Percentiles rank a stretch among this genome's conserved stretches.
Conservation (phyloP, 2,113 vertebrate species). For the Oncorhynchus masou region DNA sequence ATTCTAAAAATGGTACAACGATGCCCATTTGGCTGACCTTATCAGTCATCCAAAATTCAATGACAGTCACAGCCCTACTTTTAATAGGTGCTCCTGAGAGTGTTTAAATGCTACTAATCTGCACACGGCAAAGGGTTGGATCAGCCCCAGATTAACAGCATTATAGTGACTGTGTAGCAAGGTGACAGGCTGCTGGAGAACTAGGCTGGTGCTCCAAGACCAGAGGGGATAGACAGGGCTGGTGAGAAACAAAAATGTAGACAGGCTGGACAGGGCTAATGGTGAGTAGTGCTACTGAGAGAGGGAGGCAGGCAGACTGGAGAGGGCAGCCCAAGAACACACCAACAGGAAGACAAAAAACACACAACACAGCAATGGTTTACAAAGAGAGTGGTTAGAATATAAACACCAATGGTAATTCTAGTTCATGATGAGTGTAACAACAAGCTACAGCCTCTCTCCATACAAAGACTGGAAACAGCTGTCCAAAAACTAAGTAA, state of each 20-base stretch:
- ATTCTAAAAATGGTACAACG: no score
- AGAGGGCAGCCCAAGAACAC: background rate
- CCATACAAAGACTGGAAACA: background rate
- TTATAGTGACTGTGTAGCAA: conserved; percentile 26
- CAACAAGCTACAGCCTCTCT: no score
- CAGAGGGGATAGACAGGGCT: background rate
- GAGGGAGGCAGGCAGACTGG: conserved; percentile 11
- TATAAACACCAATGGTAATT: no score
- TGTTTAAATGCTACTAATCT: background rate
- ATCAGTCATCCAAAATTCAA: no score
- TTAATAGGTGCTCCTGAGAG: background rate
- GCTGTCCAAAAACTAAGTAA: no score
- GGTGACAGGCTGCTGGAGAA: conserved; percentile 34
- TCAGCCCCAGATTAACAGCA: conserved; percentile 32
- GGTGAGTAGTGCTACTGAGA: conserved; percentile 7
- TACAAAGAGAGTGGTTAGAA: background rate
- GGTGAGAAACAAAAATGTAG: background rate
- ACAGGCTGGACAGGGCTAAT: conserved; percentile 6
- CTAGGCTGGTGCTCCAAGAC: conserved; percentile 7
- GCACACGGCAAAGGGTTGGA: background rate
- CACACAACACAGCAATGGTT: background rate
- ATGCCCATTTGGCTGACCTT: no score
- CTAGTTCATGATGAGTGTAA: no score
- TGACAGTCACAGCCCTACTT: background rate
- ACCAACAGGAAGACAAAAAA: conserved; percentile 16